phyloP scores from a whole-genome alignment of 2,888 invertebrate genomes.

The Polietes domitor region DNA sequence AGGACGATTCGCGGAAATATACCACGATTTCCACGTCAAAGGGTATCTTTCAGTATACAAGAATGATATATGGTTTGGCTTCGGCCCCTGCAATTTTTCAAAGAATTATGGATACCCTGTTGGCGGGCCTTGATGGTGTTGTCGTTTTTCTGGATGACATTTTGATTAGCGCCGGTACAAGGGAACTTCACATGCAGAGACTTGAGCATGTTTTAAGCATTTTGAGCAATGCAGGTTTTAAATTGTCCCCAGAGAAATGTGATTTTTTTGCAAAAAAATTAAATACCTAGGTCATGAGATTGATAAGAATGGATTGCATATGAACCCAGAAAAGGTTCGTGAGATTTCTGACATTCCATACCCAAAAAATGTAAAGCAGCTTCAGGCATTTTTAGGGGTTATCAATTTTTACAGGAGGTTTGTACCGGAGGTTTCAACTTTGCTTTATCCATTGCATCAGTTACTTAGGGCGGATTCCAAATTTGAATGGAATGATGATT shows the following conservation, averaged over 20 bases:
- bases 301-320: slow-evolving; percentile 71
- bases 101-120: slow-evolving; percentile 72
- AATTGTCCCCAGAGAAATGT: slow-evolving; percentile 46
- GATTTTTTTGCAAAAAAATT: slow-evolving; percentile 69
- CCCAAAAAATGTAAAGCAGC: slow-evolving; percentile 64
- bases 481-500: slow-evolving; percentile 72
- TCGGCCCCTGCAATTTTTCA: slow-evolving; percentile 78
- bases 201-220: slow-evolving; percentile 41
- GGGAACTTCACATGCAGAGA: slow-evolving; percentile 36
- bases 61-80: slow-evolving; percentile 75
- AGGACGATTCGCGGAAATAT: slow-evolving; percentile 69
- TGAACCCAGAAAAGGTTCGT: slow-evolving; percentile 68
- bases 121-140: slow-evolving; percentile 68
- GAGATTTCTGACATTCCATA: slow-evolving; percentile 52
- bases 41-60: slow-evolving; percentile 62
- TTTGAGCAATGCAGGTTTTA: slow-evolving; percentile 50
- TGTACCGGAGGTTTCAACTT: slow-evolving; percentile 70
- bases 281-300: slow-evolving; percentile 35
- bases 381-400: slow-evolving; percentile 70
- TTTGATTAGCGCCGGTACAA: slow-evolving; percentile 59
- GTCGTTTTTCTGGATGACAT: slow-evolving; percentile 72
- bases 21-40: slow-evolving; percentile 72
- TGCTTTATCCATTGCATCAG: slow-evolving; percentile 72
- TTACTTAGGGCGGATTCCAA: slow-evolving; percentile 60
- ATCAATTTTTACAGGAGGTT: slow-evolving; percentile 77